Base-by-base conservation (phyloP, 1,140 invertebrate species). In the Grapholita molesta region DNA sequence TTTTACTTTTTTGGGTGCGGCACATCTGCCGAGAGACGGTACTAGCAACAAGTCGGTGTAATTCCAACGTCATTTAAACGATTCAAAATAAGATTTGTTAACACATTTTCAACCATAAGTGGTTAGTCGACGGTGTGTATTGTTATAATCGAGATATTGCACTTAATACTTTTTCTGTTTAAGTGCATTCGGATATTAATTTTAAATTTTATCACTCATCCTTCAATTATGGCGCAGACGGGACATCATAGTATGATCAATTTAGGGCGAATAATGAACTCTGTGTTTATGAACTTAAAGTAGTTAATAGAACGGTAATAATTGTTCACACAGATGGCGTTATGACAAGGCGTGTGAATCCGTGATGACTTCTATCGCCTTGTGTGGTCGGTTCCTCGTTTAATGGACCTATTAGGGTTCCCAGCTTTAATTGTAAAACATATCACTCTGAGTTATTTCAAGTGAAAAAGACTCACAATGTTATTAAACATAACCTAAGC, bases 291-390 rank as follows among this genome's bases (percentile, higher is more conserved):
- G 35, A 7, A 48, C 42, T 9, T 61, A 61, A 61, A 30, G 25
- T 61, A 25, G 55, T 15, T 28, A 28, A n/a, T 32, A 6, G 55
- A 12, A 15, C 18, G n/a, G 15, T 30, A 18, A 15, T 28, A 28
- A n/a, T 28, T 2, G 55, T 25, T 61, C 25, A 28, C 55, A 28
- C 55, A 61, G 55, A 61, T 61, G 55, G 24, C 30, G n/a, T 15
- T 61, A 28, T 61, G 55, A 61, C 55, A 61, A n/a, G n/a, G 24
- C 55, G 55, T 61, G 55, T 61, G 55, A 61, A 61, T 61, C 55
- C 55, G 25, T 61, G 55, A 28, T 61, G 28, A 25, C 12, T 61
- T 28, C 24, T 25, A 30, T 25, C 55, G 55, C 28, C 12, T 61
- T 61, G 55, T 61, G 55, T 28, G 55, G 55, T 61, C 55, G 25